Evolutionary conservation across 2,113 vertebrate genomes (phyloP).

Genomic region (Xyliphius kryptos): DNA sequence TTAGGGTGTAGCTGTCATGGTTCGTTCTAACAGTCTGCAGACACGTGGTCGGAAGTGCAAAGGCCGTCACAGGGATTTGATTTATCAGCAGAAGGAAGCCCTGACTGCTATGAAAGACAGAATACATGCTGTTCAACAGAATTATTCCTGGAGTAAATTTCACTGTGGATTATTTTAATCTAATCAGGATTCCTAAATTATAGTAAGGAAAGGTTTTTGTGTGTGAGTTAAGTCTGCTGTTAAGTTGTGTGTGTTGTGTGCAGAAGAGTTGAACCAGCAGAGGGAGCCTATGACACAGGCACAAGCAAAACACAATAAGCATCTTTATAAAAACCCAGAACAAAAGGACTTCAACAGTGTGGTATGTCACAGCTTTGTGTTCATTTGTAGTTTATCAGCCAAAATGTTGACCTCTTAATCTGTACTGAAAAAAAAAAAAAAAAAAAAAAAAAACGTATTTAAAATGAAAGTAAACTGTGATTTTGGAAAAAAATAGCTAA

Average conservation of each 20-base stretch:
- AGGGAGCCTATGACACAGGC: conserved; percentile 27
- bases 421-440: too few species aligned
- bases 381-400: too few species aligned
- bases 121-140: conserved; percentile 57
- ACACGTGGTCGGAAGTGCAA: conserved; percentile 54
- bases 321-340: conserved; percentile 14
- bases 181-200: too few species aligned
- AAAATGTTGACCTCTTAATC: too few species aligned
- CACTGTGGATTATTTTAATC: too few species aligned
- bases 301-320: background rate
- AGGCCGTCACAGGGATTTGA: conserved; percentile 63
- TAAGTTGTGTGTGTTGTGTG: background rate
- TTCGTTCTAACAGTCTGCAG: conserved; percentile 43
- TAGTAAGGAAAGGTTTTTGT: too few species aligned
- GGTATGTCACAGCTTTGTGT: conserved; percentile 11
- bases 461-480: too few species aligned
- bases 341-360: conserved; percentile 5
- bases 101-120: conserved; percentile 56
- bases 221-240: too few species aligned
- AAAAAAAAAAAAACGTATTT: too few species aligned
- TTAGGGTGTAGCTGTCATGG: conserved; percentile 42
- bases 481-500: too few species aligned
- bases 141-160: conserved; percentile 28
- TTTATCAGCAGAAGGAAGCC: conserved; percentile 62
- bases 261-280: conserved; percentile 33